These are phyloP conservation scores for Pardosa pseudoannulata DNA, from an alignment of 2,888 invertebrate genomes.

Conservation along the genomic window DNA sequence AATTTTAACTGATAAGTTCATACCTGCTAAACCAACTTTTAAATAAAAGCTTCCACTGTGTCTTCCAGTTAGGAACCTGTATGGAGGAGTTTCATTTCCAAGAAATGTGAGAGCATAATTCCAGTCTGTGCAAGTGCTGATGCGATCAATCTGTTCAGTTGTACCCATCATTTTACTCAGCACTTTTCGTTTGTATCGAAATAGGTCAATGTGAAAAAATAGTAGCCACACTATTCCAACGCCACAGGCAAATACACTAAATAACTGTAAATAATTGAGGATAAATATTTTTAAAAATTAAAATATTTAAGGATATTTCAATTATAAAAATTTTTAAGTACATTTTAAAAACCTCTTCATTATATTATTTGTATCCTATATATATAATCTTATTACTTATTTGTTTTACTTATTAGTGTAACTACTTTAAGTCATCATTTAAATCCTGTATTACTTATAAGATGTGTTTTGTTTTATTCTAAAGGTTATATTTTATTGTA, in stretches of 20 bases:
- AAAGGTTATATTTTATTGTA: too few relatives aligned
- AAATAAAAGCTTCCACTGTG: conserved; percentile 87
- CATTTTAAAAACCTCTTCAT: too few relatives aligned
- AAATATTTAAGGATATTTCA: too few relatives aligned
- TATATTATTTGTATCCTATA: too few relatives aligned
- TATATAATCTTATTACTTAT: too few relatives aligned
- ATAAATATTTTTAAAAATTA: too few relatives aligned
- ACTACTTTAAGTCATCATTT: too few relatives aligned
- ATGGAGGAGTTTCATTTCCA: conserved; percentile 57
- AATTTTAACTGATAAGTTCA: conserved; percentile 74
- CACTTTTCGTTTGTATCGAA: conserved; percentile 78
- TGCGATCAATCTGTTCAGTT: conserved; percentile 29
- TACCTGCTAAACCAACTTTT: conserved; percentile 85
- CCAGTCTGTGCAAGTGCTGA: conserved; percentile 55
- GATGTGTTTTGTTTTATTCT: too few relatives aligned
- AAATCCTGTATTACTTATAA: too few relatives aligned
- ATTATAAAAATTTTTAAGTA: too few relatives aligned
- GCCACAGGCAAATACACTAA: conserved; percentile 82
- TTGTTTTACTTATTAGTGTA: too few relatives aligned
- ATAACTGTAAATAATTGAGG: too few relatives aligned
- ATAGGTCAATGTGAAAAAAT: conserved; percentile 83
- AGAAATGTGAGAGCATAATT: conserved; percentile 46
- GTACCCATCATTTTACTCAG: conserved; percentile 39
- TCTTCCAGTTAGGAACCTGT: conserved; percentile 79
- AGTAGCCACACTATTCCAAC: conserved; percentile 82